Conservation (phyloP, 2,113 vertebrate genomes). For the Nesoenas mayeri region DNA sequence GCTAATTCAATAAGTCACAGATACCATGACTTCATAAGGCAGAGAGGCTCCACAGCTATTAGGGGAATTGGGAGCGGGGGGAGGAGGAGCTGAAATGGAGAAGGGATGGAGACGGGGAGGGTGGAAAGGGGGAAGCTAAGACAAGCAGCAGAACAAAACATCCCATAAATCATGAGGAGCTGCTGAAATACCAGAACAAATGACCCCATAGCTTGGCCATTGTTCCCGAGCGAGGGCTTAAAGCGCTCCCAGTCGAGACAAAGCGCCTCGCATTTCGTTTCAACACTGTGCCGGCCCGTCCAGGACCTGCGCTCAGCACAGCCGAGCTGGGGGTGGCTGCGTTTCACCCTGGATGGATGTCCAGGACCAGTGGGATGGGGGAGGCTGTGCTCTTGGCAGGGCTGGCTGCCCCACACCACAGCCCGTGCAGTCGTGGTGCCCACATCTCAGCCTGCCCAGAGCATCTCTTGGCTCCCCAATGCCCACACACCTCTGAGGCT, state of each 20-base stretch:
- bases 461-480: background rate
- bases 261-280: conserved; percentile 33
- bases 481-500: background rate
- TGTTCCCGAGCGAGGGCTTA: conserved; percentile 49
- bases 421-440: accelerated
- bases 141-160: conserved; percentile 74
- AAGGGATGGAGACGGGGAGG: conserved; percentile 59
- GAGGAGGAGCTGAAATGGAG: conserved; percentile 62
- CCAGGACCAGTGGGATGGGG: accelerated
- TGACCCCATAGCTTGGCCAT: conserved; percentile 72
- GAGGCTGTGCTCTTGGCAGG: accelerated
- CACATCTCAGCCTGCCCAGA: background rate
- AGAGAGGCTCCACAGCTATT: conserved; percentile 71
- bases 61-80: conserved; percentile 53
- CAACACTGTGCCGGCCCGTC: background rate
- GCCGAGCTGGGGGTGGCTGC: accelerated
- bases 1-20: conserved; percentile 67
- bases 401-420: background rate
- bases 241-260: conserved; percentile 50
- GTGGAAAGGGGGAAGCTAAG: conserved; percentile 57
- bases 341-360: accelerated
- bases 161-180: conserved; percentile 71
- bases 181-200: conserved; percentile 73
- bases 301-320: background rate
- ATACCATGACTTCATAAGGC: conserved; percentile 62